These are phyloP conservation scores for Drosophila neocordata DNA, from an alignment of 1,140 invertebrate species.

Conservation along the genomic window DNA sequence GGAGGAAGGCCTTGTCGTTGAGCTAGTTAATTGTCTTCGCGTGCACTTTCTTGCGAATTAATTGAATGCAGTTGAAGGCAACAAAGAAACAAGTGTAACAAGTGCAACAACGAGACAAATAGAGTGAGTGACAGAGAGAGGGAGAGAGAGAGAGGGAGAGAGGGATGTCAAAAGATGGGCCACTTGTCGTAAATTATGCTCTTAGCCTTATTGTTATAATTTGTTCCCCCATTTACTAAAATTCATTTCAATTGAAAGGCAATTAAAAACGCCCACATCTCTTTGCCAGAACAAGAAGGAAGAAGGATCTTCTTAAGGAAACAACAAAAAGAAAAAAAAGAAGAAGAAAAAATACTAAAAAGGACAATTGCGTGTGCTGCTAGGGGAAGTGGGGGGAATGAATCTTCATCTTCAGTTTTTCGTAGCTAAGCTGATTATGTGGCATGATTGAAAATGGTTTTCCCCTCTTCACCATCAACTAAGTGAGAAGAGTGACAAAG, in stretches of 20 bases:
- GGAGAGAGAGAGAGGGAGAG: not conserved
- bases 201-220: conserved; percentile 55
- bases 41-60: conserved; percentile 50
- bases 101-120: not conserved
- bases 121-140: not conserved
- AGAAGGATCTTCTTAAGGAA: not conserved
- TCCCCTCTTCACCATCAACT: not conserved
- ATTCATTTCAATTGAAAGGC: conserved; percentile 6
- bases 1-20: conserved; percentile 6
- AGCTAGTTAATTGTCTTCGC: conserved; percentile 21
- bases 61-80: conserved; percentile 24
- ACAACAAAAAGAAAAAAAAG: not conserved
- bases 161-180: conserved; percentile 20
- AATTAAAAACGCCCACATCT: conserved; percentile 53
- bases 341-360: not conserved
- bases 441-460: not conserved
- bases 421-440: conserved; percentile 68
- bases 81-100: not conserved
- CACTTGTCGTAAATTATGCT: conserved; percentile 62
- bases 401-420: conserved; percentile 32
- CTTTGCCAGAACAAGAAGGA: not conserved
- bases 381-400: not conserved
- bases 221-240: conserved; percentile 30
- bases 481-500: conserved; percentile 29
- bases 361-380: conserved; percentile 52